Conservation (phyloP, 2,888 invertebrate species). For the Glyphotaelius pellucidus region DNA sequence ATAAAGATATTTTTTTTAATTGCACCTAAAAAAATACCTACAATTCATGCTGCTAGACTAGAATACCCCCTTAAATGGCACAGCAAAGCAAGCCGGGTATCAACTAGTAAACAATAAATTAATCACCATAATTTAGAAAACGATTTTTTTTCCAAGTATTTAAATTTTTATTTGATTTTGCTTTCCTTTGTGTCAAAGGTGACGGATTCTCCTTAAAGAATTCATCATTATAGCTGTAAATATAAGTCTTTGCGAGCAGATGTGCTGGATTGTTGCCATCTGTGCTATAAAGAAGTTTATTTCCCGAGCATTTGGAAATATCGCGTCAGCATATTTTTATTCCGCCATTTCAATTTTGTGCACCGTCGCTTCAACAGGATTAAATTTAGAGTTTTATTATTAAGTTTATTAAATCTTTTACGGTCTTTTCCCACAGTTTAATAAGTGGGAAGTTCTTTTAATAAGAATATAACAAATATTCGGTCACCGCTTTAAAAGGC, state of each 20-base stretch:
- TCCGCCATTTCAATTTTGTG: neutral
- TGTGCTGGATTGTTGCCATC: neutral
- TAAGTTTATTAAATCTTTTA: neutral
- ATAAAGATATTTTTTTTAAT: too few relatives aligned
- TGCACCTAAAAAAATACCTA: too few relatives aligned
- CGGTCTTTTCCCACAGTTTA: neutral
- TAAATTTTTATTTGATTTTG: too few relatives aligned
- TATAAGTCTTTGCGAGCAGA: neutral
- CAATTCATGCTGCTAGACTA: too few relatives aligned
- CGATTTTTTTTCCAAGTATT: too few relatives aligned
- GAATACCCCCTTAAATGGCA: too few relatives aligned
- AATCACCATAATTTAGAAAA: too few relatives aligned
- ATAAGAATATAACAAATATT: neutral
- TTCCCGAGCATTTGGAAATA: neutral
- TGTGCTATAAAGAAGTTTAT: neutral
- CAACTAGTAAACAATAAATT: too few relatives aligned
- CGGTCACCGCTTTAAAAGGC: neutral
- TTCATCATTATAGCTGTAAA: neutral
- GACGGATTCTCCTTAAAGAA: neutral
- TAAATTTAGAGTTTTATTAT: neutral
- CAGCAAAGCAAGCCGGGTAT: too few relatives aligned
- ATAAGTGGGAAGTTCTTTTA: neutral
- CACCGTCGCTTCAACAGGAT: neutral
- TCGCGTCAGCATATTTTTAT: constrained; percentile 2
- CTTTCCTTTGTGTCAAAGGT: neutral